phyloP scores from a whole-genome alignment of 2,113 vertebrate species.

The human (Homo sapiens) region GRCh38 chr3:128591501-128592000 shows the following conservation, averaged over 20 bases:
- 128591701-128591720: not conserved
- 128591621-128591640: no score
- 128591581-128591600: no score
- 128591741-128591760: conserved; percentile 35
- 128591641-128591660: no score
- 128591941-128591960: not conserved
- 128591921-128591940: not conserved
- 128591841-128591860: not conserved
- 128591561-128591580: no score
- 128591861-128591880: not conserved
- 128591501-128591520: no score
- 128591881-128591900: not conserved
- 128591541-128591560: no score
- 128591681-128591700: not conserved
- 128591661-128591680: no score
- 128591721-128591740: not conserved
- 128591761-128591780: not conserved
- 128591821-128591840: not conserved
- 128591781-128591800: conserved; percentile 1
- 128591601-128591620: no score
- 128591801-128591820: not conserved
- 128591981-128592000: not conserved
- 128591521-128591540: no score
- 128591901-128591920: not conserved
- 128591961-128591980: not conserved